Conservation (phyloP, 2,797 vertebrate species). For the Brachyrhaphis roseni region DNA sequence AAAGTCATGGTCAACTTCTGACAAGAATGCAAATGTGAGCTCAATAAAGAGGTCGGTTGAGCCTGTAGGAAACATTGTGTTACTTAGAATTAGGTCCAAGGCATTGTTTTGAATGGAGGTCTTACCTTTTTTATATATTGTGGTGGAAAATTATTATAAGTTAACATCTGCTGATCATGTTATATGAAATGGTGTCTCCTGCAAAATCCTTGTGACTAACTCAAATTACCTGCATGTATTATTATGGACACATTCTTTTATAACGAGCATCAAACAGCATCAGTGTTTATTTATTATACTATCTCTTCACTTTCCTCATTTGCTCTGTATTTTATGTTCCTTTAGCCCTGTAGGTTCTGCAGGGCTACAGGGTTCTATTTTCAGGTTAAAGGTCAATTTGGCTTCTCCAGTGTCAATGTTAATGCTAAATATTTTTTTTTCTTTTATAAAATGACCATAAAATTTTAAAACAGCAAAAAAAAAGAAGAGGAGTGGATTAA, state of each 20-base stretch:
- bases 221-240: neutral
- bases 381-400: too few relatives aligned
- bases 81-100: neutral
- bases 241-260: neutral
- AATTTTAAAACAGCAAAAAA: too few relatives aligned
- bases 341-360: neutral
- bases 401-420: too few relatives aligned
- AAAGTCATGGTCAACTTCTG: constrained; percentile 1
- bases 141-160: too few relatives aligned
- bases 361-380: neutral
- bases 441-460: neutral
- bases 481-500: neutral
- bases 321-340: neutral
- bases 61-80: neutral
- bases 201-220: neutral
- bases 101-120: neutral
- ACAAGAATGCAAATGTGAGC: neutral
- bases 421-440: too few relatives aligned
- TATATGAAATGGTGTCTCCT: neutral
- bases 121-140: neutral
- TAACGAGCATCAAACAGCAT: neutral
- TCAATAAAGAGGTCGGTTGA: neutral
- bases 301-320: neutral
- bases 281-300: neutral
- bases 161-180: neutral